phyloP scores from a whole-genome alignment of 2,888 invertebrate species.

The Thalpophila matura region DNA sequence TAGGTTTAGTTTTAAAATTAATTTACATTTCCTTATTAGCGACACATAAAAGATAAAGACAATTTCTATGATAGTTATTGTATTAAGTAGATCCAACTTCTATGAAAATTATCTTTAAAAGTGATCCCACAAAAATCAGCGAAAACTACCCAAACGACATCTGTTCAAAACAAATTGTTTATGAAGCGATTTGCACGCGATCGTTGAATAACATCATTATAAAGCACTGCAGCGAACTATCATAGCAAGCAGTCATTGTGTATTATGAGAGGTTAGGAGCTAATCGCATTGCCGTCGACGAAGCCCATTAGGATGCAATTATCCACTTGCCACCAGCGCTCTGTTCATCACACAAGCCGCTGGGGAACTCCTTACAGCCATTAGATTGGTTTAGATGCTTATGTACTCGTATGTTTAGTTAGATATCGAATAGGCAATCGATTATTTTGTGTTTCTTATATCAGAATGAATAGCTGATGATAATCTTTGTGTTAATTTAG shows the following conservation, averaged over 20 bases:
- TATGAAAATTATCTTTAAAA: neutral
- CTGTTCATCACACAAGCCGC: constrained; percentile 55
- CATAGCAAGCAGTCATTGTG: constrained; percentile 52
- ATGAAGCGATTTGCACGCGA: constrained; percentile 32
- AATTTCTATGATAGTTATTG: neutral
- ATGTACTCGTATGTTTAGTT: neutral
- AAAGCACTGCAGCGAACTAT: constrained; percentile 42
- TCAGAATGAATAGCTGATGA: neutral
- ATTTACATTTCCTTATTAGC: constrained; percentile 5
- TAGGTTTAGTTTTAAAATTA: neutral
- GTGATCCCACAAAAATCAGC: neutral
- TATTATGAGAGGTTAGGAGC: constrained; percentile 64
- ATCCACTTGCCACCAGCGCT: constrained; percentile 62
- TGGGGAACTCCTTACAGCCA: constrained; percentile 58
- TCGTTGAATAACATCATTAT: constrained; percentile 50
- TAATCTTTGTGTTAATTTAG: neutral
- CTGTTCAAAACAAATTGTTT: constrained; percentile 26
- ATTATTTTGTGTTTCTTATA: constrained; percentile 26
- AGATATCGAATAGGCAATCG: constrained; percentile 1
- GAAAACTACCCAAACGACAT: neutral
- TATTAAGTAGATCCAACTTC: too few species aligned
- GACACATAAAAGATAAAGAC: neutral
- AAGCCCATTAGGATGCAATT: constrained; percentile 66
- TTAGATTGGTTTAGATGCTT: constrained; percentile 27
- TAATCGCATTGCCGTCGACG: constrained; percentile 68